Conservation (phyloP, 2,888 invertebrate genomes). For the Caenorhabditis auriculariae region DNA sequence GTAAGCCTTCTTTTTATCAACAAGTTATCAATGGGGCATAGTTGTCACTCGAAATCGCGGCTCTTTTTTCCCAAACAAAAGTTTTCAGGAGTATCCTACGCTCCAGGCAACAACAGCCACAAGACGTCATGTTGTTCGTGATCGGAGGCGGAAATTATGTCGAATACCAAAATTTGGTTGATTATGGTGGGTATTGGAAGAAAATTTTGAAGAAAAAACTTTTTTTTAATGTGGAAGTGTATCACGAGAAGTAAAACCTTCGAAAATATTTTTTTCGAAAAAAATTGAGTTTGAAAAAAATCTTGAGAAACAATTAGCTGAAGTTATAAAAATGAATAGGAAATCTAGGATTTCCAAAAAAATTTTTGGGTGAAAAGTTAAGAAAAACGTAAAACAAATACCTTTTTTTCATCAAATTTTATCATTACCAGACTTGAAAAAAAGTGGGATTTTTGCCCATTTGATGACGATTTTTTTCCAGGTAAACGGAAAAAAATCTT, state of each 20-base stretch:
- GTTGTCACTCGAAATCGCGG: no score
- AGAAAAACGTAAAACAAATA: no score
- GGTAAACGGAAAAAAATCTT: constrained; percentile 73
- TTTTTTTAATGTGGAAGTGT: background rate
- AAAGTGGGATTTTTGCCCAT: background rate
- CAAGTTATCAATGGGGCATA: no score
- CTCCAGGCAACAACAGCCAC: constrained; percentile 46
- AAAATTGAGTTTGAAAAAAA: background rate
- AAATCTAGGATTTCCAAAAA: background rate
- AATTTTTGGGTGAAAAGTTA: background rate
- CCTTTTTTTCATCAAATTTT: background rate
- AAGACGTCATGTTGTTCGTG: constrained; percentile 67
- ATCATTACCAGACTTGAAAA: background rate
- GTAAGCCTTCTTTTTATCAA: no score
- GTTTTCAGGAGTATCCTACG: constrained; percentile 17
- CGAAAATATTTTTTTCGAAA: background rate
- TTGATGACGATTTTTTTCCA: constrained; percentile 2
- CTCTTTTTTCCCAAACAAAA: constrained; percentile 7
- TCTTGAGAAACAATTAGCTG: background rate
- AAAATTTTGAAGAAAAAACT: background rate
- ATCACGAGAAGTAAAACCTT: background rate
- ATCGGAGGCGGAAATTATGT: constrained; percentile 84
- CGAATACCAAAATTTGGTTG: constrained; percentile 89
- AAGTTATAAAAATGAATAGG: background rate
- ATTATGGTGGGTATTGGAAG: constrained; percentile 23